Evolutionary conservation across 2,113 vertebrate species (phyloP).

Genomic region (Penelope pileata): DNA sequence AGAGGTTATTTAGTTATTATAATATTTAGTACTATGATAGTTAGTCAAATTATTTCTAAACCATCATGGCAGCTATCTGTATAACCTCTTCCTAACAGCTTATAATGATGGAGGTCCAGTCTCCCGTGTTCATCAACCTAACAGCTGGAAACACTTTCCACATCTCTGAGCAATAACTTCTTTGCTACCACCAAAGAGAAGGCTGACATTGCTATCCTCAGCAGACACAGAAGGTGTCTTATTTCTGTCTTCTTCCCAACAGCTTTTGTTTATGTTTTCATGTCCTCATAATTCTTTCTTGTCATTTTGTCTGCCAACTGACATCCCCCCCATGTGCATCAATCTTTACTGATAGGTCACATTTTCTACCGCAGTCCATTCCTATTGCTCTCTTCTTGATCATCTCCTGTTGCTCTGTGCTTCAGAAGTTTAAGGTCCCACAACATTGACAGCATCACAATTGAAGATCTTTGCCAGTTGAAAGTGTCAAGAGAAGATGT

Average conservation of each 20-base stretch:
- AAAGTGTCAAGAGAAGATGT: not conserved
- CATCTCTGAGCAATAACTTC: not conserved
- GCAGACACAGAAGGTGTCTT: not conserved
- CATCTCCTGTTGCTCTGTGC: not conserved
- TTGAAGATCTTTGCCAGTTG: accelerated
- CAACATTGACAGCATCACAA: not conserved
- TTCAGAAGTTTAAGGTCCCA: not conserved
- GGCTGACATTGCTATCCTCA: not conserved
- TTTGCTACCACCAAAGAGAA: not conserved
- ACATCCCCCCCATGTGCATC: not conserved
- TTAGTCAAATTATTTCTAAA: not conserved
- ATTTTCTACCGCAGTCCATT: not conserved
- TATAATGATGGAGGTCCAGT: not conserved
- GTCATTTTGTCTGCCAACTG: not conserved
- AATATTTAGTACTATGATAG: too few species aligned
- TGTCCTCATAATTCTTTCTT: not conserved
- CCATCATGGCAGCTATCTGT: not conserved
- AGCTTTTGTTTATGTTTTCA: not conserved
- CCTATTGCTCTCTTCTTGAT: not conserved
- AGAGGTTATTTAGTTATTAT: not conserved
- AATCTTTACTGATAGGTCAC: not conserved
- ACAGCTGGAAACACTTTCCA: not conserved
- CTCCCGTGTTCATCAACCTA: not conserved
- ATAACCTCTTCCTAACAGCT: not conserved
- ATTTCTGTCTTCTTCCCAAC: not conserved